Evolutionary conservation across 2,888 invertebrate species (phyloP).

Genomic region (Steromphala cineraria): DNA sequence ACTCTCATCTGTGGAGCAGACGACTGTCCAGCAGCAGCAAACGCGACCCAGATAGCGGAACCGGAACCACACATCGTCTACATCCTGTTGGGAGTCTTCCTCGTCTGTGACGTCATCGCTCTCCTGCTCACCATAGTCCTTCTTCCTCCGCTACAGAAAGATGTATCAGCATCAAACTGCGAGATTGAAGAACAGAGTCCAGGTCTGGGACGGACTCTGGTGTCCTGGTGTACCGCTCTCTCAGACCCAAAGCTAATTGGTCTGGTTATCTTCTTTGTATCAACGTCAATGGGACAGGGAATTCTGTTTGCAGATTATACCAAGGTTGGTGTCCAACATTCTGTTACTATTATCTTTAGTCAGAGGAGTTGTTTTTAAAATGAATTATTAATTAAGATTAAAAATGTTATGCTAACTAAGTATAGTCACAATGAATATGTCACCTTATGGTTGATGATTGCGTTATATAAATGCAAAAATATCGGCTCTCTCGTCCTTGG

Average conservation of each 20-base stretch:
- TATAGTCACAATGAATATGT: too few relatives aligned
- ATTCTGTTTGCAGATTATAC: slow-evolving; percentile 67
- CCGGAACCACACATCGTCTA: slow-evolving; percentile 48
- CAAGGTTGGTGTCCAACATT: slow-evolving; percentile 49
- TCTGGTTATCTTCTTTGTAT: slow-evolving; percentile 61
- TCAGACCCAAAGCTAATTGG: slow-evolving; percentile 49
- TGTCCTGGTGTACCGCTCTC: slow-evolving; percentile 44
- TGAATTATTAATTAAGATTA: too few relatives aligned
- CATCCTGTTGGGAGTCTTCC: slow-evolving; percentile 55
- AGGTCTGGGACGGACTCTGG: slow-evolving; percentile 31
- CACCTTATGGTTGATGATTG: too few relatives aligned
- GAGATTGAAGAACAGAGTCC: neutral
- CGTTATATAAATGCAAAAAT: too few relatives aligned
- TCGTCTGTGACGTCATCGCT: slow-evolving; percentile 54
- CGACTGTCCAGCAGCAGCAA: slow-evolving; percentile 51
- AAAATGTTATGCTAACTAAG: too few relatives aligned
- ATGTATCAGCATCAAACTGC: slow-evolving; percentile 21
- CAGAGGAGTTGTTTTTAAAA: too few relatives aligned
- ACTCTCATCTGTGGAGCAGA: slow-evolving; percentile 49
- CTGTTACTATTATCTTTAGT: too few relatives aligned
- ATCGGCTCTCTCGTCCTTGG: too few relatives aligned
- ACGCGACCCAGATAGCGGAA: slow-evolving; percentile 33
- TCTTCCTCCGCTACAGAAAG: slow-evolving; percentile 46
- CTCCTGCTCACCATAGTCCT: slow-evolving; percentile 47
- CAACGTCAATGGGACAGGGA: slow-evolving; percentile 66